These are phyloP conservation scores for Anarsia innoxiella DNA, from an alignment of 2,888 invertebrate genomes.

Conservation along the genomic window DNA sequence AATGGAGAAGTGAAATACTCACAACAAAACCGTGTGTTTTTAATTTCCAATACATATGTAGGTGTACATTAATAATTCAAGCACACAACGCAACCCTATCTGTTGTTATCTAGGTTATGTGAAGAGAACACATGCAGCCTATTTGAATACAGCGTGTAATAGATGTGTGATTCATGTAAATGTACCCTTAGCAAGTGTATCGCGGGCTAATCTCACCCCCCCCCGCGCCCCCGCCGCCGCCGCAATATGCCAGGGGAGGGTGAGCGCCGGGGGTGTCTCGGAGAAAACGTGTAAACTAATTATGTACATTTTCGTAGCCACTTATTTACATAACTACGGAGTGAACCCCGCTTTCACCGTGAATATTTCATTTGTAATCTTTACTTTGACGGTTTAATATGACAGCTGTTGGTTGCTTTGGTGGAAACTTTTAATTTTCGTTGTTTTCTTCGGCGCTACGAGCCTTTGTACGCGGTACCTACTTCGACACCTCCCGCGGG, in stretches of 20 bases:
- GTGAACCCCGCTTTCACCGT: conserved; percentile 72
- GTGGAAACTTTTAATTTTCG: conserved; percentile 72
- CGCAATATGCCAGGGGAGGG: conserved; percentile 53
- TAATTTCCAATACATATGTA: conserved; percentile 20
- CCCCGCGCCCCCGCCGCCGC: conserved; percentile 20
- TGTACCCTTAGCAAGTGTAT: conserved; percentile 69
- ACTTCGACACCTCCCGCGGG: conserved; percentile 49
- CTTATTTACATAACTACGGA: conserved; percentile 74
- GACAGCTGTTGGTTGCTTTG: conserved; percentile 73
- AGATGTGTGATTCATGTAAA: conserved; percentile 70
- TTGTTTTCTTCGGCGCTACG: conserved; percentile 54
- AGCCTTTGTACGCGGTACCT: conserved; percentile 59
- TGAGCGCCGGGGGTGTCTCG: conserved; percentile 38
- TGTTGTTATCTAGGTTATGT: conserved; percentile 54
- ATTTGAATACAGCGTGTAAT: conserved; percentile 59
- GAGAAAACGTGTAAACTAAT: conserved; percentile 75
- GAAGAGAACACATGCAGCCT: conserved; percentile 61
- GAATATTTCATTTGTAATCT: conserved; percentile 75
- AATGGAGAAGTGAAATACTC: conserved; percentile 10
- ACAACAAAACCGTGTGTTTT: conserved; percentile 17
- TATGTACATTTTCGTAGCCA: conserved; percentile 75
- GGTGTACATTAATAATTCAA: conserved; percentile 48
- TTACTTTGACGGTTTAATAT: conserved; percentile 73
- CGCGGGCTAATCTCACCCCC: conserved; percentile 55
- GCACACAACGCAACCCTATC: conserved; percentile 43